These are phyloP conservation scores for Cremastinae sp. DNA, from an alignment of 2,888 invertebrate genomes.

Conservation along the genomic window DNA sequence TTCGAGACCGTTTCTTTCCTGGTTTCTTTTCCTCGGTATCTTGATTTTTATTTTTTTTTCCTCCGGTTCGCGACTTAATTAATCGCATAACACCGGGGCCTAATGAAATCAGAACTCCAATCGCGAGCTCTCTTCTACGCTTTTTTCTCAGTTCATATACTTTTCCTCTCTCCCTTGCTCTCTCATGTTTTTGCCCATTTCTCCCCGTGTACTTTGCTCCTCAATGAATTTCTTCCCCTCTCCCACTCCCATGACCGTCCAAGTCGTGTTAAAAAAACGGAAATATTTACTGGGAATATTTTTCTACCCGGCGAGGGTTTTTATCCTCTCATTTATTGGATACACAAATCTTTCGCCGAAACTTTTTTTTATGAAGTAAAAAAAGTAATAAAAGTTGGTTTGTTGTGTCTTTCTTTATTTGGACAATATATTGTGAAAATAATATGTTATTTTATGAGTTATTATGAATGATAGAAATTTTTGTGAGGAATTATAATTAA, in stretches of 20 bases:
- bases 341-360: not conserved
- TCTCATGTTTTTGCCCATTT: constrained; percentile 63
- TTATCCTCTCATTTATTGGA: not conserved
- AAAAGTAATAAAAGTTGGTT: no score
- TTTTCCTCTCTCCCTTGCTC: constrained; percentile 64
- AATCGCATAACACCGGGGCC: constrained; percentile 80
- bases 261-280: constrained; percentile 71
- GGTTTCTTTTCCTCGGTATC: constrained; percentile 44
- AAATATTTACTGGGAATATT: constrained; percentile 78
- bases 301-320: constrained; percentile 65
- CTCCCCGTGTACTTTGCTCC: constrained; percentile 38
- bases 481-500: not conserved
- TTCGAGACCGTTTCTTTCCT: constrained; percentile 27
- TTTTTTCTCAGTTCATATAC: constrained; percentile 47
- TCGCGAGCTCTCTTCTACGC: constrained; percentile 67
- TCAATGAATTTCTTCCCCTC: constrained; percentile 47
- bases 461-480: no score
- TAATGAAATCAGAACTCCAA: constrained; percentile 80
- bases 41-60: constrained; percentile 76
- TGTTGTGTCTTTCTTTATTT: no score
- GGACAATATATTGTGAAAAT: no score
- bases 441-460: no score
- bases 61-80: constrained; percentile 79
- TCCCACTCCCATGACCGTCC: constrained; percentile 45
- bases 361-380: no score